Evolutionary conservation across 2,113 vertebrate species (phyloP).

Genomic region (Oceanodroma tethys): DNA sequence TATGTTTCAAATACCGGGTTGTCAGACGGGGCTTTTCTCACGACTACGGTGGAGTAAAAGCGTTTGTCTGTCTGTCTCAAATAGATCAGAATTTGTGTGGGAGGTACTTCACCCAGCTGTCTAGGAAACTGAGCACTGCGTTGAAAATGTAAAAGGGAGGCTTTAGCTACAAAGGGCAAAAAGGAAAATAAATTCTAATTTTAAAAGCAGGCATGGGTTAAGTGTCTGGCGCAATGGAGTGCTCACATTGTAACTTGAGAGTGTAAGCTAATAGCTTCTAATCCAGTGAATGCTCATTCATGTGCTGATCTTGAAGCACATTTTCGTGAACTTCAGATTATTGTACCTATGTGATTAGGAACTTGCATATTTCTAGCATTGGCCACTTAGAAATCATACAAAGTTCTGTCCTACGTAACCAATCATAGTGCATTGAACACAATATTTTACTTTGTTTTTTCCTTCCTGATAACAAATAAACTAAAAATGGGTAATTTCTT

Average conservation of each 20-base stretch:
- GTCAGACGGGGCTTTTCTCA: neutral
- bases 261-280: neutral
- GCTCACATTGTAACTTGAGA: neutral
- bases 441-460: neutral
- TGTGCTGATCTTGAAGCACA: neutral
- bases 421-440: neutral
- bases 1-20: neutral
- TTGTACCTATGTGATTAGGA: neutral
- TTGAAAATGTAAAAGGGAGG: neutral
- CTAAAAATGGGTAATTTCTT: neutral
- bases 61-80: neutral
- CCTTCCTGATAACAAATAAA: neutral
- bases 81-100: slow-evolving; percentile 17
- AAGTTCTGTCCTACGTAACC: neutral
- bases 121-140: slow-evolving; percentile 14
- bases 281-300: neutral
- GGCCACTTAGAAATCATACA: neutral
- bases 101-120: neutral
- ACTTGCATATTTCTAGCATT: neutral
- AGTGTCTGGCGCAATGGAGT: neutral
- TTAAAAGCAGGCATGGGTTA: neutral
- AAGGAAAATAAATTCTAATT: neutral
- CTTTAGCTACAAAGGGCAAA: neutral
- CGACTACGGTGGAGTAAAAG: neutral
- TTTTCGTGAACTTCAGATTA: neutral